A percentile compares a stretch with the other conserved stretches of the same genome.
Conservation (phyloP, 2,797 vertebrate genomes). For the Chelon labrosus region DNA sequence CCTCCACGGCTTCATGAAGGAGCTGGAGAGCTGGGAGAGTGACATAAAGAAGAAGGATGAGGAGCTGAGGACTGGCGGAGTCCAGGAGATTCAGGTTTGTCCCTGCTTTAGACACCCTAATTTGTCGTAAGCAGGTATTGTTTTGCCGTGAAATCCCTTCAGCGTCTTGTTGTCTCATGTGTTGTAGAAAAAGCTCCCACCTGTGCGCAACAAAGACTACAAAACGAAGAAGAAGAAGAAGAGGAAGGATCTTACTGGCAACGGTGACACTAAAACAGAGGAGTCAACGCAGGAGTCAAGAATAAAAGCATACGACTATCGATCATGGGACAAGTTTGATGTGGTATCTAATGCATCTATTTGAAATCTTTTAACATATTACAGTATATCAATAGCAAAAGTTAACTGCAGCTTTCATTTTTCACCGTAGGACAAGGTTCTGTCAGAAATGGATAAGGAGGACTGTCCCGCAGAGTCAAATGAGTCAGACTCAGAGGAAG, state of each 20-base stretch:
- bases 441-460: constrained; percentile 93
- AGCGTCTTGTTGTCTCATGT: constrained; percentile 21
- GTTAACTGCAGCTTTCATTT: not conserved
- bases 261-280: constrained; percentile 81
- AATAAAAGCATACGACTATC: constrained; percentile 93
- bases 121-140: no score
- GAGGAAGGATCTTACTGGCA: constrained; percentile 79
- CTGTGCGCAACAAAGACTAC: constrained; percentile 93
- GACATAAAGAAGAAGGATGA: constrained; percentile 94
- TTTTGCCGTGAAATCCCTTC: not conserved
- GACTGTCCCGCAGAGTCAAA: constrained; percentile 89
- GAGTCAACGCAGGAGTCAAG: constrained; percentile 79
- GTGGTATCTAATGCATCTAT: constrained; percentile 86
- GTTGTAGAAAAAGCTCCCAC: constrained; percentile 87
- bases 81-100: constrained; percentile 59
- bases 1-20: constrained; percentile 92
- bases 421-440: constrained; percentile 88
- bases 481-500: constrained; percentile 93
- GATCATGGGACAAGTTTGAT: constrained; percentile 95
- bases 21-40: constrained; percentile 92
- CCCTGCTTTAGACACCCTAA: not conserved
- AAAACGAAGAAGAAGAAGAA: constrained; percentile 84
- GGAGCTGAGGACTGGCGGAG: constrained; percentile 84
- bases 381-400: not conserved
- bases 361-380: fast-evolving